A percentile compares a stretch with the other conserved stretches of the same genome.
phyloP scores from a whole-genome alignment of 2,888 invertebrate genomes.

The Byasa hedistus region DNA sequence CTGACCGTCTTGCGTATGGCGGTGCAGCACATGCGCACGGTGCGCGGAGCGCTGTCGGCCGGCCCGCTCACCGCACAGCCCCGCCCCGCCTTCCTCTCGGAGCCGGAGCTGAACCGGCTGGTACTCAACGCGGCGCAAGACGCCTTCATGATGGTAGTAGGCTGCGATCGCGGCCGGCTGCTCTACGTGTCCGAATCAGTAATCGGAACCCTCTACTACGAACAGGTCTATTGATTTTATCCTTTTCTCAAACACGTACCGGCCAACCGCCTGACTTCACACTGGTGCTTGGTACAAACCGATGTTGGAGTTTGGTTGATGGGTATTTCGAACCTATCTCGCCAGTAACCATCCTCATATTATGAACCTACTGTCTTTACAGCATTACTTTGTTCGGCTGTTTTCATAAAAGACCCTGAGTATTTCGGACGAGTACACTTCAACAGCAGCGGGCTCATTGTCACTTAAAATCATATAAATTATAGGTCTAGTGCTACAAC shows the following conservation, averaged over 20 bases:
- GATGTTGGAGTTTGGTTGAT: not conserved
- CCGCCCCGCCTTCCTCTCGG: constrained; percentile 90
- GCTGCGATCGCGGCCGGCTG: constrained; percentile 94
- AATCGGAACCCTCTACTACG: constrained; percentile 87
- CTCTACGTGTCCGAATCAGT: constrained; percentile 95
- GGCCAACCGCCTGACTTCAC: not conserved
- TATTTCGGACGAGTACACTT: not conserved
- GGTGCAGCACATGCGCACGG: constrained; percentile 93
- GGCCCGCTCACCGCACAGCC: constrained; percentile 86
- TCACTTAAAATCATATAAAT: not conserved
- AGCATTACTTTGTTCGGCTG: not conserved
- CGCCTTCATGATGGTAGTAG: constrained; percentile 94
- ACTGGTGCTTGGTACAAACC: too few relatives aligned
- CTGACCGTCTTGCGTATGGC: constrained; percentile 94
- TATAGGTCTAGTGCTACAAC: too few relatives aligned
- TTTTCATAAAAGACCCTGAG: not conserved
- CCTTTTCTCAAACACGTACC: not conserved
- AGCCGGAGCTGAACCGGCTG: constrained; percentile 91
- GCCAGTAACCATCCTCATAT: not conserved
- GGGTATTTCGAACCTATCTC: not conserved
- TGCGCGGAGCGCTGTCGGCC: constrained; percentile 63
- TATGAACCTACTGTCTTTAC: not conserved
- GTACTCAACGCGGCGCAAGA: constrained; percentile 91
- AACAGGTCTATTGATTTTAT: constrained; percentile 81
- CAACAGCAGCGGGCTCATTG: not conserved